These are phyloP conservation scores for Ochropleura plecta DNA, from an alignment of 2,888 invertebrate genomes.

Conservation along the genomic window DNA sequence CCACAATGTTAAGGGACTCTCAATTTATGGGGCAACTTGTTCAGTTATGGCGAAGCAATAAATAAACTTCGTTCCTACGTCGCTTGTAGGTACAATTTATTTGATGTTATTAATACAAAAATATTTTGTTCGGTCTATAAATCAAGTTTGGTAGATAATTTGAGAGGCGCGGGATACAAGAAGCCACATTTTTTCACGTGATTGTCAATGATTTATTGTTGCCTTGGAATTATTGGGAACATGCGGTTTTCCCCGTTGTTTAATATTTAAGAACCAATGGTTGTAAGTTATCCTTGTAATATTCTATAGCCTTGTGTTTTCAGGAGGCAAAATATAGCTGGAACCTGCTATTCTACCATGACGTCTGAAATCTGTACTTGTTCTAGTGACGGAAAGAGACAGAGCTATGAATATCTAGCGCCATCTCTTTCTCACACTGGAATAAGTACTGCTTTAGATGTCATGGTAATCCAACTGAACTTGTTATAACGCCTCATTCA, in stretches of 20 bases:
- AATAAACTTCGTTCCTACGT: slow-evolving; percentile 48
- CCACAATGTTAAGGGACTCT: slow-evolving; percentile 39
- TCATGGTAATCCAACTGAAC: too few relatives aligned
- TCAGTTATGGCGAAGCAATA: slow-evolving; percentile 49
- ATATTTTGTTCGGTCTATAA: slow-evolving; percentile 42
- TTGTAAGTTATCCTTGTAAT: neutral
- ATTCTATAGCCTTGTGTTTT: neutral
- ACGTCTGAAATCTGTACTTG: too few relatives aligned
- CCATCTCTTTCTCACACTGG: too few relatives aligned
- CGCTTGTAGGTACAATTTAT: slow-evolving; percentile 47
- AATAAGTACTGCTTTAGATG: too few relatives aligned
- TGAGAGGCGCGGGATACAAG: slow-evolving; percentile 32
- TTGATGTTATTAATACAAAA: slow-evolving; percentile 52
- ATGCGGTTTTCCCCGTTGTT: slow-evolving; percentile 8
- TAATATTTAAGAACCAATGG: slow-evolving; percentile 19
- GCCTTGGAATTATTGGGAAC: slow-evolving; percentile 4
- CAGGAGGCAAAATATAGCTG: neutral
- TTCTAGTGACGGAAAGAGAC: too few relatives aligned
- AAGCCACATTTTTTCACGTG: slow-evolving; percentile 25
- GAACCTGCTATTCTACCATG: slow-evolving; percentile 2
- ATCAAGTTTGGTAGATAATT: slow-evolving; percentile 52
- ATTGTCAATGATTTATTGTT: slow-evolving; percentile 48
- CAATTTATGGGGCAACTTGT: slow-evolving; percentile 59
- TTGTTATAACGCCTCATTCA: neutral
- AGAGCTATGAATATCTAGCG: too few relatives aligned